Evolutionary conservation across 2,797 vertebrate genomes (phyloP), one percentile per base, ranked within the genome.

Genomic region (Anomalospiza imberbis): DNA sequence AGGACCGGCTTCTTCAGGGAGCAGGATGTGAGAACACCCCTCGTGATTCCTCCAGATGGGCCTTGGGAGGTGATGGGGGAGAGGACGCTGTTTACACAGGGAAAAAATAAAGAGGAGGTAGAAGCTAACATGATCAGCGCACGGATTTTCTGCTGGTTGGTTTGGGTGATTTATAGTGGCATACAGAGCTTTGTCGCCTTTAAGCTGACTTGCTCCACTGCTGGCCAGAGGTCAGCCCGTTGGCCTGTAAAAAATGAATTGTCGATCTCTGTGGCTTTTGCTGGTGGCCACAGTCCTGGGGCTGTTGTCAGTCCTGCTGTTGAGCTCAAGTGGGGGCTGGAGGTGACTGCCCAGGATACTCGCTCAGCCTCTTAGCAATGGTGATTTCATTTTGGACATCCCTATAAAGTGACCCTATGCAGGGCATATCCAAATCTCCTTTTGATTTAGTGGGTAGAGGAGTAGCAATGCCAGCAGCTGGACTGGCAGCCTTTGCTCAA

Each of bases 221-320:
- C 73, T 81, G 79, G 74, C 76, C 79, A 63, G 72, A 84, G 95
- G 90, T 96, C 73, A 2, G 66, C 55, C 81, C 1, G 0, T 20
- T 93, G 95, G 78, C 88, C 86, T 95, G 86, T 81, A 22, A 91
- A 94, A 91, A 92, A 92, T 73, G 45, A 93, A 73, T 74, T 92
- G 85, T 88, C 89, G 48, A 89, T 95, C 73, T 89, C 10, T 44
- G 73, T 90, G 91, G 78, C 63, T 89, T 85, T 91, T 96, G 71
- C 61, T 68, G n/a, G 61, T 82, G 66, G 79, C 70, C 88, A 50
- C 6, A 5, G 13, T 82, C 42, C 48, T 24, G 60, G 38, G n/a
- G 38, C 68, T 85, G 76, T 76, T 10, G 3, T 82, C 91, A 70
- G 47, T 40, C 65, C 65, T 81, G 17, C 68, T 81, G 38, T 36